These are phyloP conservation scores for Pterocles gutturalis DNA, from an alignment of 2,113 vertebrate species.

Conservation along the genomic window DNA sequence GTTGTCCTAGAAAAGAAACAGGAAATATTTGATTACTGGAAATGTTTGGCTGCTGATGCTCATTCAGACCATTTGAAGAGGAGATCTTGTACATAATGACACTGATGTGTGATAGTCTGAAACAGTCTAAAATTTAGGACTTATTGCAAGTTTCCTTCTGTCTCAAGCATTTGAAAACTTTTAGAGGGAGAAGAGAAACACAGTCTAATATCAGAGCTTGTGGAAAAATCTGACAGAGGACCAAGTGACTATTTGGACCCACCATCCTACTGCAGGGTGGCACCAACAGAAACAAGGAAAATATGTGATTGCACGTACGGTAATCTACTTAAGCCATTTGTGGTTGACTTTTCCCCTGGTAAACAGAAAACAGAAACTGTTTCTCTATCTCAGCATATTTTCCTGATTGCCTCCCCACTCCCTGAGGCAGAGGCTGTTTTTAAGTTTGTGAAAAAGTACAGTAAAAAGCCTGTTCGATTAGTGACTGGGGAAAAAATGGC, in stretches of 20 bases:
- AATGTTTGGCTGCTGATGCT: not conserved
- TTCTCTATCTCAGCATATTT: not conserved
- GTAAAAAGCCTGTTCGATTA: not conserved
- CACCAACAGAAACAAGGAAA: not conserved
- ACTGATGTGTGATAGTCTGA: accelerated
- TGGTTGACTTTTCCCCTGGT: not conserved
- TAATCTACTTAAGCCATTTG: not conserved
- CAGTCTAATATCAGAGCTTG: not conserved
- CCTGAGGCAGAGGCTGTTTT: not conserved
- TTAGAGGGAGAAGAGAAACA: not conserved
- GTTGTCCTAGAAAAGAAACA: constrained; percentile 68
- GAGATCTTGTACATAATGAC: not conserved
- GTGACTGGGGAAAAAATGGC: not conserved
- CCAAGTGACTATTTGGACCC: not conserved
- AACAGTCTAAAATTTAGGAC: not conserved
- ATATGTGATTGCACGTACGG: not conserved
- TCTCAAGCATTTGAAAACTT: not conserved
- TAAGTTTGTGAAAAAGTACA: not conserved
- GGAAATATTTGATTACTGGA: not conserved
- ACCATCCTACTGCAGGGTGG: not conserved
- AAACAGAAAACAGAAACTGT: not conserved
- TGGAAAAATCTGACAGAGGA: not conserved
- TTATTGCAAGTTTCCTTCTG: not conserved
- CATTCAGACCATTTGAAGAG: not conserved
- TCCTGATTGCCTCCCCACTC: not conserved